Conservation (phyloP, 2,113 vertebrate species). For the Melanocharis versteri region DNA sequence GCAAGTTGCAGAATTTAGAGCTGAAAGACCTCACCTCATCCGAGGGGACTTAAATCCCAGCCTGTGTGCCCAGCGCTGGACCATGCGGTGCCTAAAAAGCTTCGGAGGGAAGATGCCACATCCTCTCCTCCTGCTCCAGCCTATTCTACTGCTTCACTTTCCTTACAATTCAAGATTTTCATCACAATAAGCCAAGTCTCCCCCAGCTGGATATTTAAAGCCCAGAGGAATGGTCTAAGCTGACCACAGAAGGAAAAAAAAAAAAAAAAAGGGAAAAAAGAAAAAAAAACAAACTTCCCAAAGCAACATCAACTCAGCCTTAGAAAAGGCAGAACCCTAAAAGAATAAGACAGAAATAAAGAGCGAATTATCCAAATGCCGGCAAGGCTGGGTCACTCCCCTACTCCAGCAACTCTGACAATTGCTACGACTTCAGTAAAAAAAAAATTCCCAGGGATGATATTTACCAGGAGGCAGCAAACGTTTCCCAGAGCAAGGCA, state of each 20-base stretch:
- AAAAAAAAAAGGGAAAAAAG: fast-evolving
- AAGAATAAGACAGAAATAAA: background rate
- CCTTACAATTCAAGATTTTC: background rate
- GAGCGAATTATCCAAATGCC: background rate
- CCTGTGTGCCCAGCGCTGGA: fast-evolving
- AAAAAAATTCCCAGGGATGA: fast-evolving
- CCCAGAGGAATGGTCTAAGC: background rate
- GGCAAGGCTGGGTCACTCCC: background rate
- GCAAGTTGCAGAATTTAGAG: background rate
- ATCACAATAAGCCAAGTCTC: conserved; percentile 15
- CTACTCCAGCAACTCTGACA: background rate
- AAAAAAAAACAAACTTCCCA: background rate
- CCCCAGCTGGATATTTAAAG: conserved; percentile 11
- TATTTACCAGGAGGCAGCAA: background rate
- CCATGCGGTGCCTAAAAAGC: background rate
- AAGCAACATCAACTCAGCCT: background rate
- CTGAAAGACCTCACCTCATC: conserved; percentile 11
- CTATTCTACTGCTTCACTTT: background rate
- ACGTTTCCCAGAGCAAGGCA: background rate
- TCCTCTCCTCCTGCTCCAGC: background rate
- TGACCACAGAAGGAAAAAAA: background rate
- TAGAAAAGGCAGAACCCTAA: background rate
- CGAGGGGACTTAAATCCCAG: background rate
- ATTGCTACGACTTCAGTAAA: background rate
- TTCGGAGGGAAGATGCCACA: background rate